These are phyloP conservation scores for Dromococcyx pavoninus DNA, from an alignment of 2,797 vertebrate genomes.

Conservation along the genomic window DNA sequence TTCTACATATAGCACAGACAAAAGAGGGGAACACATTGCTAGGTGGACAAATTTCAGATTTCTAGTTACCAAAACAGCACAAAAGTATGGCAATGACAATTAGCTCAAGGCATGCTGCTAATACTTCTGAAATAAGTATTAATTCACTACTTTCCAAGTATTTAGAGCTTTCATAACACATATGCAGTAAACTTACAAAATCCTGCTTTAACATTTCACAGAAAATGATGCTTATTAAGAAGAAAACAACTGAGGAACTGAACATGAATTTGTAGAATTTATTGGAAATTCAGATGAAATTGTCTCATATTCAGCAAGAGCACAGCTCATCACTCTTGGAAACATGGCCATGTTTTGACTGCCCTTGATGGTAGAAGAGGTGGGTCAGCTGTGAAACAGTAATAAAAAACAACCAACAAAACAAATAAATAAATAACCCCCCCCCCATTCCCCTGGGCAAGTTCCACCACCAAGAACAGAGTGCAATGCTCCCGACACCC, in stretches of 20 bases:
- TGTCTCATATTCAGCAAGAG: not conserved
- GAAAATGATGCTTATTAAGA: not conserved
- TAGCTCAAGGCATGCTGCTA: not conserved
- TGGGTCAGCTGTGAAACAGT: not conserved
- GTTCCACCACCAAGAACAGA: not conserved
- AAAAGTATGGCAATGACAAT: not conserved
- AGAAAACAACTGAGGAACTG: not conserved
- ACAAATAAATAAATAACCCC: not conserved
- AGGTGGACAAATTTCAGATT: not conserved
- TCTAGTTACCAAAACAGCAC: not conserved
- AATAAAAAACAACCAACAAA: not conserved
- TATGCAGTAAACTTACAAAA: not conserved
- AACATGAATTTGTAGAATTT: not conserved
- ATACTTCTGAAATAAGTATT: not conserved
- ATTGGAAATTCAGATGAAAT: not conserved
- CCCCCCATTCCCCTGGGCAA: not conserved
- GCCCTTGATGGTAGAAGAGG: not conserved
- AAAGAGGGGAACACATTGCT: not conserved
- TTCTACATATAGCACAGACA: not conserved
- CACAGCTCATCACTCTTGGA: not conserved
- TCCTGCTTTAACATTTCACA: not conserved
- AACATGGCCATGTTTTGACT: not conserved
- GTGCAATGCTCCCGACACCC: not conserved
- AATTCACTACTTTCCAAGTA: not conserved
- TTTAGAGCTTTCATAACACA: not conserved